Percentiles rank a stretch among this genome's conserved stretches.
Evolutionary conservation across 2,113 vertebrate genomes (phyloP).

Genomic region (Scolopax mira): DNA sequence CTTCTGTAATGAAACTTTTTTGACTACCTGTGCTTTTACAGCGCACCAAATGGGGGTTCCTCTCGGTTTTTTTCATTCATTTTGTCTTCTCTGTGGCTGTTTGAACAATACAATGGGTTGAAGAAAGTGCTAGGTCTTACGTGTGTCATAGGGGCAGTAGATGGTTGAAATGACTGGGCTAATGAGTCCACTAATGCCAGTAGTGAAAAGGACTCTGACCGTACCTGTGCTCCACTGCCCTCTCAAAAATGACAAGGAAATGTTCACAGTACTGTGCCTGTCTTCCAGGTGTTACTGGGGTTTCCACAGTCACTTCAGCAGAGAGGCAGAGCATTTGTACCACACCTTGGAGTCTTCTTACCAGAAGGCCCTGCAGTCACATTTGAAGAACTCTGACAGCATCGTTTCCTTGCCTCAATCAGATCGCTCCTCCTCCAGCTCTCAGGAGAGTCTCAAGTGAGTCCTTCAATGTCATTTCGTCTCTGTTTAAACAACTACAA

Average conservation of each 20-base stretch:
- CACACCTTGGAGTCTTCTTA: conserved; percentile 93
- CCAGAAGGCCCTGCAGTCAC: conserved; percentile 95
- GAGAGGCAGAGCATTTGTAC: conserved; percentile 94
- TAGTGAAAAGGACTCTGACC: background rate
- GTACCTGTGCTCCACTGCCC: background rate
- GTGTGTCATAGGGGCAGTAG: background rate
- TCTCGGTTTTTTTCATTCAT: background rate
- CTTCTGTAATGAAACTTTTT: background rate
- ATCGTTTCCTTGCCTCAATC: conserved; percentile 94
- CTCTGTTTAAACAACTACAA: background rate
- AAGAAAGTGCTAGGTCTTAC: background rate
- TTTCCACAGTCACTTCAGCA: conserved; percentile 93
- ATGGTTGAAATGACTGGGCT: background rate
- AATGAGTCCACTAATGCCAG: background rate
- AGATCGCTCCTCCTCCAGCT: conserved; percentile 95
- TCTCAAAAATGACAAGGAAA: background rate
- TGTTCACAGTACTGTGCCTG: background rate
- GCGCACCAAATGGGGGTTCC: accelerated
- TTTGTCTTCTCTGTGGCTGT: background rate
- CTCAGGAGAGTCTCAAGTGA: conserved; percentile 98
- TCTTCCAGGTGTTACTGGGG: conserved; percentile 93
- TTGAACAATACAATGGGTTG: background rate
- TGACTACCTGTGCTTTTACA: background rate
- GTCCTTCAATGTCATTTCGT: background rate
- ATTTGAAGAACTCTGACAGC: conserved; percentile 96